Conservation (phyloP, 1,140 invertebrate species). For the Listronotus oregonensis region DNA sequence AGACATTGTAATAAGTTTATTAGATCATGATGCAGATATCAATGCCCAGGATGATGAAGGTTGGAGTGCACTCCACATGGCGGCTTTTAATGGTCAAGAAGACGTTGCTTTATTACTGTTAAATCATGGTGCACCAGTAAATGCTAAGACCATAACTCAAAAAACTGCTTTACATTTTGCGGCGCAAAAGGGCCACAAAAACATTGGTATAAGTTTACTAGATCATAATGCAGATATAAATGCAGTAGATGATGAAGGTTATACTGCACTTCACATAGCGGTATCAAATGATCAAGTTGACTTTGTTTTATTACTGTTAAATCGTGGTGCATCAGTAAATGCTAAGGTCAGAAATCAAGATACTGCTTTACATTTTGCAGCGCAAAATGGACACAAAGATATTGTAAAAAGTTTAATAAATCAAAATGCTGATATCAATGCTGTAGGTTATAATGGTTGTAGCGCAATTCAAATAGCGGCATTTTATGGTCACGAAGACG, state of each 20-base stretch:
- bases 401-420: conserved; percentile 32
- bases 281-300: conserved; percentile 20
- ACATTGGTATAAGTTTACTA: no score
- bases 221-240: no score
- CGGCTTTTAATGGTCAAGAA: no score
- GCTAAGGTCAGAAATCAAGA: neutral
- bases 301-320: conserved; percentile 29
- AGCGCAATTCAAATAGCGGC: conserved; percentile 36
- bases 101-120: neutral
- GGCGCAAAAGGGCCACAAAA: no score
- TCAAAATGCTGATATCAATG: no score
- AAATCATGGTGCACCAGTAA: neutral
- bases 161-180: no score
- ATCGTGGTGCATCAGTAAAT: conserved; percentile 25
- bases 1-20: no score
- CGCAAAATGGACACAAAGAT: conserved; percentile 25
- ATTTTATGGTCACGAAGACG: conserved; percentile 22
- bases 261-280: conserved; percentile 26
- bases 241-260: neutral
- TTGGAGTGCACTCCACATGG: no score
- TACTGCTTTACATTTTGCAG: conserved; percentile 34
- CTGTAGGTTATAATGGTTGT: conserved; percentile 25
- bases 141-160: neutral
- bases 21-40: no score
- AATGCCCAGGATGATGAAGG: no score